Conservation (phyloP, 2,113 vertebrate species). For the Scomber colias region DNA sequence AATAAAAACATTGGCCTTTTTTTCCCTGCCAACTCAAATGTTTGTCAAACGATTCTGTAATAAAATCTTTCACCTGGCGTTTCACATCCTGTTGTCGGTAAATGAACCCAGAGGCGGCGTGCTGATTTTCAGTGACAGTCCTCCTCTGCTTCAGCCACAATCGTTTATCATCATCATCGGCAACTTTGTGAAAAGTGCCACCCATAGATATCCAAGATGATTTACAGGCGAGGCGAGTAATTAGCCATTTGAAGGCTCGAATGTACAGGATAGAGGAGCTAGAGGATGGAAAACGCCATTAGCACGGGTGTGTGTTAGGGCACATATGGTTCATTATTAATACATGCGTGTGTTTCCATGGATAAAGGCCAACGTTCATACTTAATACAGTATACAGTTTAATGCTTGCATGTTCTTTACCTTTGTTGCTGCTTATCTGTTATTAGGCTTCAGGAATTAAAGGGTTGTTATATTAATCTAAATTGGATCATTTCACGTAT, state of each 20-base stretch:
- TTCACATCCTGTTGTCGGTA: constrained; percentile 11
- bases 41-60: constrained; percentile 14
- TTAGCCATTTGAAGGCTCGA: constrained; percentile 13
- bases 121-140: constrained; percentile 18
- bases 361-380: not conserved
- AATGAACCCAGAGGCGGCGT: not conserved
- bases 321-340: constrained; percentile 51
- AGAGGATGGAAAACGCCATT: not conserved
- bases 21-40: not conserved
- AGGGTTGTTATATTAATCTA: not conserved
- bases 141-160: not conserved
- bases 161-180: constrained; percentile 30
- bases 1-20: not conserved
- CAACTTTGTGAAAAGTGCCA: constrained; percentile 12
- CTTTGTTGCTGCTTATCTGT: too few species aligned
- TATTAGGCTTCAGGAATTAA: not conserved
- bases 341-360: constrained; percentile 38
- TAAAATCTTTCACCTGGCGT: not conserved
- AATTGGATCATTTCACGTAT: not conserved
- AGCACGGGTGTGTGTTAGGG: constrained; percentile 7
- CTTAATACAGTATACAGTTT: not conserved
- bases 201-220: not conserved
- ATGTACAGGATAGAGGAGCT: constrained; percentile 21
- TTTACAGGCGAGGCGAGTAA: not conserved
- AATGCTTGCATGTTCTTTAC: not conserved